Conservation (phyloP, 2,797 vertebrate species). For the Tauraco hartlaubi region DNA sequence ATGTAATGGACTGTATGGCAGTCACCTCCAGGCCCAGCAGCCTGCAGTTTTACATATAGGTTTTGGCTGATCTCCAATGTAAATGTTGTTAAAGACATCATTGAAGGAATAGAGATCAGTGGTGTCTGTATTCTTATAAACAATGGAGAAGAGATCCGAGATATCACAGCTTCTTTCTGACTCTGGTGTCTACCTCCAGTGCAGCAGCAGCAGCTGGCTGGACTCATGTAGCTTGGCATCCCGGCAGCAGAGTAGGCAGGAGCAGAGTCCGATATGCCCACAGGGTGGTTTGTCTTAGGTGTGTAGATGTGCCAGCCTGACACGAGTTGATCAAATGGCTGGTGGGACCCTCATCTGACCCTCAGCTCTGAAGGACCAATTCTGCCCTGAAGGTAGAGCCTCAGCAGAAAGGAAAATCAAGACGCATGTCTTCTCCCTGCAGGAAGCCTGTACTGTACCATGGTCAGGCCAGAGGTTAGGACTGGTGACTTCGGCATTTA, state of each 20-base stretch:
- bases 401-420: neutral
- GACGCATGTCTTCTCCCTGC: neutral
- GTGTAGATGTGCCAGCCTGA: neutral
- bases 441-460: neutral
- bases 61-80: neutral
- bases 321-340: accelerated
- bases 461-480: neutral
- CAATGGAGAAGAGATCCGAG: neutral
- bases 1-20: neutral
- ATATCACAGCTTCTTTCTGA: neutral
- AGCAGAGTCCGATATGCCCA: accelerated
- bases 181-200: neutral
- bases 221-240: accelerated
- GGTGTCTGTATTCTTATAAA: neutral
- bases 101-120: neutral
- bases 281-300: neutral
- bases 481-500: neutral
- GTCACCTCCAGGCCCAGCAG: neutral
- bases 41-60: neutral
- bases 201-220: neutral
- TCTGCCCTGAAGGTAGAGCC: neutral
- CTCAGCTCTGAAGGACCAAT: neutral
- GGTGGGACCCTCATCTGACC: neutral
- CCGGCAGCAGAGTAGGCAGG: neutral
- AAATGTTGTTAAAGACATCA: neutral